Base-by-base conservation (phyloP, 2,888 invertebrate genomes). In the Hemistola chrysoprasaria region DNA sequence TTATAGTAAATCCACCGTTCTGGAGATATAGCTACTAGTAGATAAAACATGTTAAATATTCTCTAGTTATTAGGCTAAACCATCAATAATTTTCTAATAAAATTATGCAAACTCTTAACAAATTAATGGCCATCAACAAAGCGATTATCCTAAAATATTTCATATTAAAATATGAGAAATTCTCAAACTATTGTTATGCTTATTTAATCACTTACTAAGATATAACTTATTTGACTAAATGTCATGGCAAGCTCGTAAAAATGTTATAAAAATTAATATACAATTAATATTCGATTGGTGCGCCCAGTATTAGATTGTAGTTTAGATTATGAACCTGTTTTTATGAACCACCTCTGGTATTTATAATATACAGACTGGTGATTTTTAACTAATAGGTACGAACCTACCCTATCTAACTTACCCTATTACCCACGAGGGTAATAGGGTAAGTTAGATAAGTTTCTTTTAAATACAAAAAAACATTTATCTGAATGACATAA, bases 261-360 rank as follows among this genome's bases (percentile, higher is more conserved):
- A 32, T 32, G 37, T 40, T 24, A 33, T 39, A 32, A 37, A n/a
- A 33, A 40, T 38, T 41, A 45, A 43, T 40, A 35, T n/a, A 40
- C 26, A 32, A 34, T 42, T 33, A 26, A 38, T 23, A 43, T 38
- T 38, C 30, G 37, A 43, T 40, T 37, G 24, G 10, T 35, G 11
- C 29, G 33, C n/a, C n/a, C 16, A 24, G 33, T 23, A 22, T 25
- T 28, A 30, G 26, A 61, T 53, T 53, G 40, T 44, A 48, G 53
- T 58, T 52, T 52, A 48, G 46, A 55, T 50, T 52, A 37, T 40
- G 54, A 53, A 64, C 64, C 55, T 59, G 65, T 63, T 44, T 31
- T 1, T 16, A 49, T 47, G 30, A 49, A 51, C 29, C 31, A 16
- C 7, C 22, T 25, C 9, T 29, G 7, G n/a, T 42, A 11, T 37